Evolutionary conservation across 1,140 invertebrate genomes (phyloP).

Genomic region (Hycleus phaleratus): DNA sequence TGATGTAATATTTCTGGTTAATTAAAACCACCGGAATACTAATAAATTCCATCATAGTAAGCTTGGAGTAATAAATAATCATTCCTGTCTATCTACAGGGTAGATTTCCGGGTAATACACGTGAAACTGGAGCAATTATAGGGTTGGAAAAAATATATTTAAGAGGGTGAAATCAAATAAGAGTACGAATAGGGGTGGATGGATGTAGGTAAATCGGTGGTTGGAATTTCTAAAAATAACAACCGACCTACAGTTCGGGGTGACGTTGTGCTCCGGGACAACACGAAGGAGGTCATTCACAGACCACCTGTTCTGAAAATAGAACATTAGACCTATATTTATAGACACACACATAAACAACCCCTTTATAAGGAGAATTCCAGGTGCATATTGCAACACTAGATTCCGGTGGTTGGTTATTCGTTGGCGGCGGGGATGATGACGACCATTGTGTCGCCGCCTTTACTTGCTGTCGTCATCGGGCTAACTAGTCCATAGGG

Average conservation of each 20-base stretch:
- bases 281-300: conserved; percentile 12
- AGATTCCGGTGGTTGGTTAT: too few relatives aligned
- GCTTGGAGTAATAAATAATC: conserved; percentile 6
- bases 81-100: background rate
- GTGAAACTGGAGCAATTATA: conserved; percentile 7
- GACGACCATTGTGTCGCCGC: too few relatives aligned
- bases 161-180: too few relatives aligned
- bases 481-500: too few relatives aligned
- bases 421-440: too few relatives aligned
- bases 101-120: conserved; percentile 1
- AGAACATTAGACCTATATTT: conserved; percentile 7
- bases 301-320: conserved; percentile 5
- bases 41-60: conserved; percentile 7
- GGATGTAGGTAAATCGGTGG: too few relatives aligned
- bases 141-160: too few relatives aligned
- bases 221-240: background rate
- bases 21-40: background rate
- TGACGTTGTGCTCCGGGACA: conserved; percentile 3
- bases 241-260: conserved; percentile 5
- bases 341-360: background rate
- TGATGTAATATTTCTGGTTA: too few relatives aligned
- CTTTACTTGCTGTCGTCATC: too few relatives aligned
- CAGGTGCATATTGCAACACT: too few relatives aligned
- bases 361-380: too few relatives aligned
- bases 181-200: too few relatives aligned